Evolutionary conservation across 2,888 invertebrate genomes (phyloP), one percentile per base, ranked within the genome.

Genomic region (Hemaris fuciformis): DNA sequence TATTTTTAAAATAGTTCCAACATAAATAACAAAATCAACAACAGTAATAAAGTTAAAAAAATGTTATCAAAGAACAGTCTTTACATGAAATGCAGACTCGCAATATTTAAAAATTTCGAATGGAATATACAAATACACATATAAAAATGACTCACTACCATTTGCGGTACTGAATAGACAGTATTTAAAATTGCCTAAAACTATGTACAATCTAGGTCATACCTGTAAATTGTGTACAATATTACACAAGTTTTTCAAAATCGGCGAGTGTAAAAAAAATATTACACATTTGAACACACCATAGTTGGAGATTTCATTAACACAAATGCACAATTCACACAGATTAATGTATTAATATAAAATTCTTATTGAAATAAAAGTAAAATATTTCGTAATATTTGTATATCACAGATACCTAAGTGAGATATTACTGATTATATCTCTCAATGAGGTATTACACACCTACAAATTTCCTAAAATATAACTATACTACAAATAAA

Each of bases 361-460:
- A 73, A 77, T 69, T 67, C 69, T 76, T 70, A 75, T 62, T 67
- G 66, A 76, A 79, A 80, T 77, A 81, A 83, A 81, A 79, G 79
- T 76, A 75, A 76, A 80, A 77, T 73, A 78, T 77, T 73, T 76
- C 71, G 72, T 76, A 75, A 84, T 81, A 84, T 76, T 80, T 80
- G 81, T 82, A 88, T 91, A 91, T 91, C 91, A 91, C 91, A 91
- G 91, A 87, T 88, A 86, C 85, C 90, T 84, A 89, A 81, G 87
- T 88, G 89, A 90, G 87, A 87, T 87, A 83, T 85, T 80, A 82
- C 74, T 77, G 71, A 75, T 81, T 78, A 80, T 79, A 84, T 84
- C 79, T 83, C 80, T 75, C 77, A 69, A 79, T 81, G 84, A 88
- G 88, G 88, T 89, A 85, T 80, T 80, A 83, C 72, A 77, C 69